These are phyloP conservation scores for Potamilus streckersoni DNA, from an alignment of 1,140 invertebrate genomes.

Conservation along the genomic window DNA sequence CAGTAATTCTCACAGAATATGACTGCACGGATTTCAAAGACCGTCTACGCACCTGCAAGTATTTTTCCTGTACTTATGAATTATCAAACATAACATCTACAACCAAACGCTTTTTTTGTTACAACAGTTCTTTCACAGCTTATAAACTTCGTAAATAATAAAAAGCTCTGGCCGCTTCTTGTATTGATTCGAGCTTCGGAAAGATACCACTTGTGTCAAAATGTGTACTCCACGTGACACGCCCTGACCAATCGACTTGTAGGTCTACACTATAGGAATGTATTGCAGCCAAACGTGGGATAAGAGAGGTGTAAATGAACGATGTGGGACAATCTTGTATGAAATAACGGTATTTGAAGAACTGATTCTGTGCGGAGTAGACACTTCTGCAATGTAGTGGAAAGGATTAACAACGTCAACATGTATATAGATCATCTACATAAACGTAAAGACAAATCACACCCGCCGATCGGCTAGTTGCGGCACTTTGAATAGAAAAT, in stretches of 20 bases:
- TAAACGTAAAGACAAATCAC: neutral
- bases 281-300: constrained; percentile 32
- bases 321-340: constrained; percentile 6
- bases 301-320: constrained; percentile 29
- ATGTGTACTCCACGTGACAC: constrained; percentile 35
- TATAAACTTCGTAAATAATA: no score
- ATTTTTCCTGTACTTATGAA: no score
- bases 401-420: neutral
- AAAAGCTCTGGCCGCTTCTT: no score
- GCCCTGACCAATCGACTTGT: constrained; percentile 19
- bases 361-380: neutral
- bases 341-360: neutral
- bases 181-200: no score
- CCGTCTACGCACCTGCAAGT: no score
- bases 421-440: constrained; percentile 1
- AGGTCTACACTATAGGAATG: constrained; percentile 33
- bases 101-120: no score
- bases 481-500: constrained; percentile 11
- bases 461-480: constrained; percentile 14
- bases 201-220: neutral
- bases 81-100: no score
- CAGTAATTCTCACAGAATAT: no score
- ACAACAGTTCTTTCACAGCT: no score
- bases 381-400: constrained; percentile 16
- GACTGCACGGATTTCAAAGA: no score